Base-by-base conservation (phyloP, 2,797 vertebrate genomes). In the Scomberomorus guttatus region DNA sequence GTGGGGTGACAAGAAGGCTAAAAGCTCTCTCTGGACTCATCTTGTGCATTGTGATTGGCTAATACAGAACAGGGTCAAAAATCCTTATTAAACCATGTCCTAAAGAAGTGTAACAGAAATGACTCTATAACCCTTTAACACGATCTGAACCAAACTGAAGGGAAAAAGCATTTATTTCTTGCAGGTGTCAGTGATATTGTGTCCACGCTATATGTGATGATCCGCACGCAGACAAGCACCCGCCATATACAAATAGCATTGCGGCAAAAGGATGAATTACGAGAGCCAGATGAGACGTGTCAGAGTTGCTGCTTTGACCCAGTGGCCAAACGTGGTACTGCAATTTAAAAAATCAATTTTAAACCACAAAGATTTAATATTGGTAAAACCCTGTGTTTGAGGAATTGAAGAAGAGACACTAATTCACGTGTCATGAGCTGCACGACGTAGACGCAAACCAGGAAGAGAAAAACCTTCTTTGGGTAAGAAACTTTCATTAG, bases 1-100 rank as follows among this genome's bases (percentile, higher is more conserved):
- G 29, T 11, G 55, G 32, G 46, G 27, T 22, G 48, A 70, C 29
- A 13, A n/a, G 20, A 51, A 20, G 15, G 55, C 54, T 64, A 25
- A 64, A 72, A 44, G 62, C 46, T 65, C 54, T 58, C 24, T 50
- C n/a, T 37, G 1, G 69, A 70, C 18, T 73, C 18, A 34, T 39
- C 20, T 6, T 12, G 32, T 44, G 8, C 27, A 5, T 37, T 71
- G 6, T 77, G 54, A 66, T 25, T 66, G 20, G 18, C 66, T 24
- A 39, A 12, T 24, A 39, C 10, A 39, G 39, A 39, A 27, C 4
- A 62, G 37, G 39, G 9, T 29, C 12, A 24, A 54, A 54, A 54
- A 5, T 37, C 6, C 34, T 11, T 11, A 37, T 42, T 61, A 57
- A 42, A 75, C 17, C 15, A 13, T n/a, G 54, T 68, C 72, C 22